Base-by-base conservation (phyloP, 2,113 vertebrate species). In the Hippoglossus stenolepis region DNA sequence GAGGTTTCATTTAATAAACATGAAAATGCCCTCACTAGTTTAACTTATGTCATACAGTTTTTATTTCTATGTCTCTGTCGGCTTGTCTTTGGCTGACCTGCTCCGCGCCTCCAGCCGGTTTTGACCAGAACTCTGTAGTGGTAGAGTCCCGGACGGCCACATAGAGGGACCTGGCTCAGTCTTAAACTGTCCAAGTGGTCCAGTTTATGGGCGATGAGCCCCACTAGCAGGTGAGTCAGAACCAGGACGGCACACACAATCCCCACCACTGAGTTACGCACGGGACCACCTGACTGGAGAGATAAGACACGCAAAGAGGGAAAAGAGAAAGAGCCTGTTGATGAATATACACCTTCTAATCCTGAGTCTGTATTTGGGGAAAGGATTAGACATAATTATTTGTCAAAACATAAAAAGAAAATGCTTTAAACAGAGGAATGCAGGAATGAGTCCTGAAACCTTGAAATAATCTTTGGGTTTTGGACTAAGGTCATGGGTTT, bases 81-180 rank as follows among this genome's bases (percentile, higher is more conserved):
- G 31, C 31, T 26, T 61, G 38, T 64, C 10, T 26, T 67, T 53
- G 5, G 15, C 74, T 87, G 70, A 96, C 95, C 95, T 90, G 94
- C 91, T 58, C 94, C 93, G 20, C 70, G 90, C 63, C 85, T 90
- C 92, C 94, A 90, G 62, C 95, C 95, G 0, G 95, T 96, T 89
- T 95, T 96, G 24, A 96, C 92, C 84, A 95, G 81, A 24, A 96
- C 91, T 66, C 93, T 90, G 85, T 96, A 95, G 45, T 86, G 92
- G 86, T 94, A 94, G n/a, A 90, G 82, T 3, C 95, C 94, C 0
- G 87, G 76, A 18, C 84, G 93, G 4, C 95, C 94, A 76, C 95
- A 95, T 47, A 95, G 90, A 0, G 95, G 93, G 9, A 95, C 75
- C 40, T 85, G 90, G 70, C 92, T 92, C 43, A 91, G 84, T 24